Percentiles rank a stretch among this genome's conserved stretches.
phyloP scores from a whole-genome alignment of 2,888 invertebrate genomes.

The Notodonta dromedarius region DNA sequence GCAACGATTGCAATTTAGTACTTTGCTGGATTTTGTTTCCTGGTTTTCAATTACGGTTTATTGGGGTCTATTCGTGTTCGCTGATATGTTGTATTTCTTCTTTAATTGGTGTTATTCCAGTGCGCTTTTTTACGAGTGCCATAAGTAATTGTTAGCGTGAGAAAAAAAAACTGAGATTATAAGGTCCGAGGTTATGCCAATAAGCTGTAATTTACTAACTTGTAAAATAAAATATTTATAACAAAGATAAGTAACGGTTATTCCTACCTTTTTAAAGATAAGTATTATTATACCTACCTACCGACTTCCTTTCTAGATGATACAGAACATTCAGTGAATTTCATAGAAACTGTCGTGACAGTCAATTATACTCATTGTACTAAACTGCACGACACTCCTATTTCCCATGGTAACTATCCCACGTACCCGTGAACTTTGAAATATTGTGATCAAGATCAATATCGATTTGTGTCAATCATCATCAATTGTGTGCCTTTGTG shows the following conservation, averaged over 20 bases:
- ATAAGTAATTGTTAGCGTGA: too few species aligned
- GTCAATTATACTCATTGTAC: not conserved
- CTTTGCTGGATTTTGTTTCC: slow-evolving; percentile 26
- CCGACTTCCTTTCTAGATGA: too few species aligned
- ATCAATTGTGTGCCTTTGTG: not conserved
- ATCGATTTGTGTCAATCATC: slow-evolving; percentile 12
- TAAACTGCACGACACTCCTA: not conserved
- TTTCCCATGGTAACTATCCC: slow-evolving; percentile 36
- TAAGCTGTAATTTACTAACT: too few species aligned
- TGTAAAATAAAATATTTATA: too few species aligned
- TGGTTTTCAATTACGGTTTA: slow-evolving; percentile 7
- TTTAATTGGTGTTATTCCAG: too few species aligned
- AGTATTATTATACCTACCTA: too few species aligned
- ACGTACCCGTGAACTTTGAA: slow-evolving; percentile 38
- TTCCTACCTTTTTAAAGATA: too few species aligned
- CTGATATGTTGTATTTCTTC: not conserved
- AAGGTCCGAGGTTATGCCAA: too few species aligned
- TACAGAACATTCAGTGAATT: slow-evolving; percentile 16
- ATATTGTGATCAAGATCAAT: slow-evolving; percentile 23
- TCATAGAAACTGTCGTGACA: slow-evolving; percentile 19
- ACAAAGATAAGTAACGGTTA: too few species aligned
- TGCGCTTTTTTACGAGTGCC: too few species aligned
- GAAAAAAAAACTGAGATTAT: too few species aligned
- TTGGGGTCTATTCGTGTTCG: not conserved
- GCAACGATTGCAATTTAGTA: slow-evolving; percentile 36